Evolutionary conservation across 2,888 invertebrate genomes (phyloP), one percentile per base, ranked within the genome.

Genomic region (Archaeoteleia sp.): DNA sequence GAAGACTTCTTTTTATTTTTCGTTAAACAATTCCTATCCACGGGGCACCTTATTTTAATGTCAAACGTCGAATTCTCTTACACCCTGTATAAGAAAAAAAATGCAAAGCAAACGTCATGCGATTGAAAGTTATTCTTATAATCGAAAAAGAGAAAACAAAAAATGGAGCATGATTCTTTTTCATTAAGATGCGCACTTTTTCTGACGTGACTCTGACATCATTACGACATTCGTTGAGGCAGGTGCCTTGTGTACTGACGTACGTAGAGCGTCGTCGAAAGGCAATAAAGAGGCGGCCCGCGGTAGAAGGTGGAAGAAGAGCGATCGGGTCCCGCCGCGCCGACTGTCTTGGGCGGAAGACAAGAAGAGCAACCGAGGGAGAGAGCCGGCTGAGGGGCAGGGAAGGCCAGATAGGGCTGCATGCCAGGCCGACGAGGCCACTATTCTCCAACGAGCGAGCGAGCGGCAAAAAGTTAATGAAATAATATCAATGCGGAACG

Each of bases 401-500:
- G 55, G 48, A 29, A 67, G 65, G 23, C 51, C 45, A 61, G 54
- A 70, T 65, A 67, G 60, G 74, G 66, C 72, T 63, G 71, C 73
- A 67, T 67, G 66, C 66, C 67, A 60, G 54, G 67, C 57, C 72
- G 69, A 70, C 73, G 67, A 67, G 74, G 71, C 74, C 60, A 61
- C 78, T 76, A 76, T 75, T 76, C 77, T 74, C 72, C 74, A 74
- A 77, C 77, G 73, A 75, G 71, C 71, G 68, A 72, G 71, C 71
- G 71, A 72, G 65, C 71, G 63, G 76, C 75, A 83, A 84, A 82
- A 82, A 79, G 80, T 79, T 83, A 83, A 84, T 84, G 83, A 83
- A 83, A 84, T 83, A 83, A 84, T 83, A 84, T 82, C 79, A 79
- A 84, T 84, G 83, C 83, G 78, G 77, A 79, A 77, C 82, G 82